Percentiles rank a stretch among this genome's conserved stretches.
phyloP scores from a whole-genome alignment of 2,797 vertebrate genomes.

The Eleutherodactylus coqui region DNA sequence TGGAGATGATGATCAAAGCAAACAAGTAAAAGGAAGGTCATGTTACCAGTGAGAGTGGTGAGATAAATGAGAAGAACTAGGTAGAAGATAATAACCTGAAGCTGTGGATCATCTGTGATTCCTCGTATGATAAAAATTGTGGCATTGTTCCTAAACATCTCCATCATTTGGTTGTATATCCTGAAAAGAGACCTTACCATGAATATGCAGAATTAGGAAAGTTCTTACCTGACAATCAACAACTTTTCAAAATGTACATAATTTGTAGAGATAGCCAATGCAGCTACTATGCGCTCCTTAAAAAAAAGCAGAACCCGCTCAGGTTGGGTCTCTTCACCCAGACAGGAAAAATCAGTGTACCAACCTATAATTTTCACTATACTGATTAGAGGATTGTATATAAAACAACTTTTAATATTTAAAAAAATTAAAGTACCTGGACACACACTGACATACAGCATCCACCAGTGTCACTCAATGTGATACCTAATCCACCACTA shows the following conservation, averaged over 20 bases:
- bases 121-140: conserved; percentile 35
- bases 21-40: conserved; percentile 39
- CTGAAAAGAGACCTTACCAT: neutral
- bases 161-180: neutral
- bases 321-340: no score
- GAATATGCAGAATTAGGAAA: neutral
- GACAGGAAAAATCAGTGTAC: no score
- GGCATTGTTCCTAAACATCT: conserved; percentile 23
- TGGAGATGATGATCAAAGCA: conserved; percentile 45
- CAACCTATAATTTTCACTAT: neutral
- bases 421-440: no score
- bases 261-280: no score
- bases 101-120: conserved; percentile 34
- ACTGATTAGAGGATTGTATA: neutral
- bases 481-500: no score
- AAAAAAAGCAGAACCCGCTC: no score
- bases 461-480: no score
- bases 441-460: no score
- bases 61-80: conserved; percentile 47
- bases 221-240: no score
- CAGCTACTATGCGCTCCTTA: no score
- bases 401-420: no score
- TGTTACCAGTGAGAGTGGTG: conserved; percentile 28
- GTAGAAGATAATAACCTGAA: conserved; percentile 13
- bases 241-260: no score